Evolutionary conservation across 2,113 vertebrate species (phyloP).

Genomic region (Albula glossodonta): DNA sequence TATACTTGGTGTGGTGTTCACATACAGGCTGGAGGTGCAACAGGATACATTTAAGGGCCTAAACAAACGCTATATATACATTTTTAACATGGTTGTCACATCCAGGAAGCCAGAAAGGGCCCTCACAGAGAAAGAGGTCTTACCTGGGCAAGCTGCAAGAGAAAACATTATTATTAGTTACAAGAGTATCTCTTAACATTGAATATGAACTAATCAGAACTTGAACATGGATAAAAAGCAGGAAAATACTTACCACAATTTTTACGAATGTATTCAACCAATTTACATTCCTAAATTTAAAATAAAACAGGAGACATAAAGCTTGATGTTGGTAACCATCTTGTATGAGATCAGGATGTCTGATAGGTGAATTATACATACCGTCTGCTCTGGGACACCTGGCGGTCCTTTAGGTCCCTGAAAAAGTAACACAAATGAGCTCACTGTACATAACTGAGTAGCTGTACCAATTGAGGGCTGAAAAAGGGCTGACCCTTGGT

Average conservation of each 20-base stretch:
- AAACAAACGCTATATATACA: too few relatives aligned
- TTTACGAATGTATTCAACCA: constrained; percentile 52
- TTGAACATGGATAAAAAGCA: too few relatives aligned
- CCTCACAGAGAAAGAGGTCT: not conserved
- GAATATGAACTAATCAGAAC: not conserved
- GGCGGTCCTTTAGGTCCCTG: constrained; percentile 13
- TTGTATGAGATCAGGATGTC: not conserved
- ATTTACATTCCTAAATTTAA: constrained; percentile 52
- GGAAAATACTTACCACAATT: constrained; percentile 49
- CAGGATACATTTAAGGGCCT: too few relatives aligned
- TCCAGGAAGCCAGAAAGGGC: constrained; percentile 20
- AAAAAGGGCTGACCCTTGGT: too few relatives aligned
- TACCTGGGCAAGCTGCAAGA: constrained; percentile 22
- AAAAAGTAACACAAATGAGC: not conserved
- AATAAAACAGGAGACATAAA: constrained; percentile 35
- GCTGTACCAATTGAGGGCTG: too few relatives aligned
- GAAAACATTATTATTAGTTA: not conserved
- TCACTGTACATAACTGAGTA: too few relatives aligned
- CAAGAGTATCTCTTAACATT: too few relatives aligned
- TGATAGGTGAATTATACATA: constrained; percentile 38
- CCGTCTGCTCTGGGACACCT: constrained; percentile 9
- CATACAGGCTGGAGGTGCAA: too few relatives aligned
- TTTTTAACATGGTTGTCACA: too few relatives aligned
- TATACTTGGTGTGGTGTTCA: too few relatives aligned
- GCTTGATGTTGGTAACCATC: not conserved